Evolutionary conservation across 2,113 vertebrate species (phyloP), one percentile per base, ranked within the genome.

Genomic region (Pica pica): DNA sequence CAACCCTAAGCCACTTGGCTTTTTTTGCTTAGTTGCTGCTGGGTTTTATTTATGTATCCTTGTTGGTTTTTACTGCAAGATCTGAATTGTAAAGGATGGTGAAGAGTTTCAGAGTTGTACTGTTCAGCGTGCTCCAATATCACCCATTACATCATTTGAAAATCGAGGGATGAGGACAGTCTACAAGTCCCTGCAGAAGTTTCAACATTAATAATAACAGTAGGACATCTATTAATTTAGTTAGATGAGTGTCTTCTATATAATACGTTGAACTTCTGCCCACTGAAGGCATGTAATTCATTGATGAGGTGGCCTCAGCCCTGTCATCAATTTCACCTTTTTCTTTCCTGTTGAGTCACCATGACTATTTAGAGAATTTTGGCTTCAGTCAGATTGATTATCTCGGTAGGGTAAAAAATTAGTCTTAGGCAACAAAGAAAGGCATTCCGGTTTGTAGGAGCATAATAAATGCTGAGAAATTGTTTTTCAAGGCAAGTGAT

Each of bases 341-440:
- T 71, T 88, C 69, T 87, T 53, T 79, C 57, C 78, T 93, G 9
- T 94, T 93, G 68, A 22, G 41, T 97, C 52, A 70, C 49, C 7
- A 63, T 28, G 16, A 56, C 41, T 89, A 10, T 92, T 94, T 59
- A 83, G 75, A 91, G 65, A 84, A 78, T 94, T 96, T 95, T 83
- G 92, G 49, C 57, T 91, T 97, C 67, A 71, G 55, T 90, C 41
- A 56, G 93, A 91, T 68, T 84, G 26, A 96, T 97, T 95, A 83
- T 83, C 20, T 85, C 68, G 26, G 83, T 92, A 67, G 18, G 11
- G 35, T 86, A 49, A 91, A 95, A 94, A 93, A 89, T 93, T 97
- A 96, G 91, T 96, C 73, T 94, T 61, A 42, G 37, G 74, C 35
- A 91, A 82, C 83, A 93, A 77, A 92, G 89, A 64, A 69, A 83